Evolutionary conservation across 2,797 vertebrate genomes (phyloP).

Genomic region (Leptodactylus fallax): DNA sequence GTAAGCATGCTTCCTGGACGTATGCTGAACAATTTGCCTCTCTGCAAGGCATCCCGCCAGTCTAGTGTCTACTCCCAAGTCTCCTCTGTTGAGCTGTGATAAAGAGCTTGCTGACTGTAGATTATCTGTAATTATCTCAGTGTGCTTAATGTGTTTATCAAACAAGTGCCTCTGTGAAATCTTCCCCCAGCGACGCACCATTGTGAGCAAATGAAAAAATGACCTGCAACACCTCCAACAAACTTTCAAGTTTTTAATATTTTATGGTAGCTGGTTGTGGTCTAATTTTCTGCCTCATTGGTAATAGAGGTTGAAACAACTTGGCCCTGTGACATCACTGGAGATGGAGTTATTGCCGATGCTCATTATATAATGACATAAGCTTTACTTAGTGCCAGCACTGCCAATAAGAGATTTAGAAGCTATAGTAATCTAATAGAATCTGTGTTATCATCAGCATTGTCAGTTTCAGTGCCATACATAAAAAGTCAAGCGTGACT

Average conservation of each 20-base stretch:
- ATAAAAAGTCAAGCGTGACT: background rate
- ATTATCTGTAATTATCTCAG: constrained; percentile 65
- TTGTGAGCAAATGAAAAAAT: constrained; percentile 33
- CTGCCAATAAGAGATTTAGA: background rate
- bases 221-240: constrained; percentile 30
- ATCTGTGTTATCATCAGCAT: background rate
- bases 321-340: background rate
- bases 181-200: constrained; percentile 18
- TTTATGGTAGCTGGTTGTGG: background rate
- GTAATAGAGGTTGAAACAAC: background rate
- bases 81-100: constrained; percentile 64
- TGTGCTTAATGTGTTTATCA: constrained; percentile 64
- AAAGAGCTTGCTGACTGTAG: constrained; percentile 61
- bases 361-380: background rate
- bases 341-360: background rate
- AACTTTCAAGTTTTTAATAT: constrained; percentile 2
- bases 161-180: constrained; percentile 57
- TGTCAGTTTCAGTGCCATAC: background rate
- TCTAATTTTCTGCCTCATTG: background rate
- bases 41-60: constrained; percentile 58
- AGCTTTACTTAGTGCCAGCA: background rate
- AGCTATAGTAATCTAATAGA: background rate
- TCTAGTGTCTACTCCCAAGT: constrained; percentile 60
- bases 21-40: constrained; percentile 60
- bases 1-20: constrained; percentile 55